Percentiles rank a stretch among this genome's conserved stretches.
These are phyloP conservation scores for Amniataba percoides DNA, from an alignment of 2,797 vertebrate genomes.

Conservation along the genomic window DNA sequence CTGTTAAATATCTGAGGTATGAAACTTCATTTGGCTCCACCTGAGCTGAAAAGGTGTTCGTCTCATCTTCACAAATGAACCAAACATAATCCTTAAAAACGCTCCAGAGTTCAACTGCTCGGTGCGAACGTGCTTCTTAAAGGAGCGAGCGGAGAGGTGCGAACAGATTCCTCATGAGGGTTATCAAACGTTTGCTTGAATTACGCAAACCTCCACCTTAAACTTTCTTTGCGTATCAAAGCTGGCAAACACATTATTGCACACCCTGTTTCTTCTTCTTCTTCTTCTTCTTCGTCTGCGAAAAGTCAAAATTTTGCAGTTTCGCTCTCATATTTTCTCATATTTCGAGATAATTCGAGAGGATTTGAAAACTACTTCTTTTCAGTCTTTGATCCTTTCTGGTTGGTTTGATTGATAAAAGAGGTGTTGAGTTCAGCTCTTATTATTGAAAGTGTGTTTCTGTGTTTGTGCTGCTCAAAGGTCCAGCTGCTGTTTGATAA, in stretches of 20 bases:
- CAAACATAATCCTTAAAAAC: background rate
- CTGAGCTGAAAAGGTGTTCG: background rate
- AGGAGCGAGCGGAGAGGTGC: background rate
- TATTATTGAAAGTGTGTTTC: too few species aligned
- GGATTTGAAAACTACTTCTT: background rate
- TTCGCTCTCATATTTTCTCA: background rate
- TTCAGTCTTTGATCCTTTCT: background rate
- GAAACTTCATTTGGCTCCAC: background rate
- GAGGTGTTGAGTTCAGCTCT: background rate
- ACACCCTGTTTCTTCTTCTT: too few species aligned
- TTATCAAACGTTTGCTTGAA: slow-evolving; percentile 11
- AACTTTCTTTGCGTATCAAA: background rate
- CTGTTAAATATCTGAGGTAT: background rate
- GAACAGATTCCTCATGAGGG: background rate
- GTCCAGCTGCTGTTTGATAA: too few species aligned
- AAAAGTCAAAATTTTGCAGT: background rate
- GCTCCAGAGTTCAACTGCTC: background rate
- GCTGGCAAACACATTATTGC: background rate
- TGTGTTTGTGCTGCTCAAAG: background rate
- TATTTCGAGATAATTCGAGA: background rate
- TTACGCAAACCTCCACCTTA: background rate
- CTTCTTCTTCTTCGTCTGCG: background rate
- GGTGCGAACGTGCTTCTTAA: background rate
- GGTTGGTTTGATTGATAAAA: background rate
- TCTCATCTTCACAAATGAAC: slow-evolving; percentile 15